phyloP scores from a whole-genome alignment of 1,140 invertebrate species.

The Drosophila auraria region DNA sequence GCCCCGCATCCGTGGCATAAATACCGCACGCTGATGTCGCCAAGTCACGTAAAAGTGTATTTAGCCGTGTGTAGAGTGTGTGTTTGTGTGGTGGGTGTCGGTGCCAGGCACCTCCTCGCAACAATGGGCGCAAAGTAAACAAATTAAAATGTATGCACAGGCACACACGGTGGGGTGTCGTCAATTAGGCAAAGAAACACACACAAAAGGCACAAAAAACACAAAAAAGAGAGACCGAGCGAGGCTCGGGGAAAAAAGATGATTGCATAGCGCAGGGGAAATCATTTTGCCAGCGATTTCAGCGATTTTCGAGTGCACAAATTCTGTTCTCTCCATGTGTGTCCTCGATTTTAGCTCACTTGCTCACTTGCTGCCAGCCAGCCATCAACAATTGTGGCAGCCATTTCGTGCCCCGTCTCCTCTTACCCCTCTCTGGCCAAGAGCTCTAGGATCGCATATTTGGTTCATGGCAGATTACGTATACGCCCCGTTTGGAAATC shows the following conservation, averaged over 20 bases:
- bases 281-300: constrained; percentile 69
- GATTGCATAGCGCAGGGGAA: constrained; percentile 71
- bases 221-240: neutral
- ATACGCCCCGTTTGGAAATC: constrained; percentile 76
- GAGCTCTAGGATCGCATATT: constrained; percentile 63
- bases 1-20: constrained; percentile 25
- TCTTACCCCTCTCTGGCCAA: constrained; percentile 1
- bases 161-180: constrained; percentile 36
- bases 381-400: constrained; percentile 41
- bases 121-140: constrained; percentile 76
- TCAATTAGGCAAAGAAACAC: constrained; percentile 59
- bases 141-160: constrained; percentile 80
- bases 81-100: constrained; percentile 29
- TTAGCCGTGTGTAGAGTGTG: constrained; percentile 51
- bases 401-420: neutral
- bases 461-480: constrained; percentile 81
- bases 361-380: constrained; percentile 44
- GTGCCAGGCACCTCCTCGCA: constrained; percentile 53
- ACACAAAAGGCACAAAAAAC: constrained; percentile 10
- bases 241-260: constrained; percentile 35
- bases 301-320: constrained; percentile 61
- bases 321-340: constrained; percentile 51
- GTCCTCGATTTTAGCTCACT: constrained; percentile 68
- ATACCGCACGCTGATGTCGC: constrained; percentile 67
- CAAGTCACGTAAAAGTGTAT: constrained; percentile 78